Base-by-base conservation (phyloP, 2,888 invertebrate genomes). In the Tipula helvola region DNA sequence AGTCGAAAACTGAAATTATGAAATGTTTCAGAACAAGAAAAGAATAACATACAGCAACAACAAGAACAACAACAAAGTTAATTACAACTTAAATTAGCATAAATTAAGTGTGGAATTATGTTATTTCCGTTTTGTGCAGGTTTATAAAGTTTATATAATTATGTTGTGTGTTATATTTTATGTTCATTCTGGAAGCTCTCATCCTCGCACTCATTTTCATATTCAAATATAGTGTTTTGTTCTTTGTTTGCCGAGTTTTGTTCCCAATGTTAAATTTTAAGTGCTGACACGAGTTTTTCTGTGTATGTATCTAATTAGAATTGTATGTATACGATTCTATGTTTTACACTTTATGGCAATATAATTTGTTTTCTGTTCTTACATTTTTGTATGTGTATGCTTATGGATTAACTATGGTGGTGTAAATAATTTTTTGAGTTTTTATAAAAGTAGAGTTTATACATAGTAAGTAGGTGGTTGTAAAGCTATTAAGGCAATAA, bases 31-130 rank as follows among this genome's bases (percentile, higher is more conserved):
- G n/a, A 52, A 52, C 13, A 52, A 52, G 52, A 16, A 52, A 52
- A 13, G 10, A 28, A 10, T 10, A 71, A 71, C 28, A 71, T 71
- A 71, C 4, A 44, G 28, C 7, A 39, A 16, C 16, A 16, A 71
- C 18, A 71, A 71, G 12, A 71, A 71, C 28, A 71, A 71, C 71
- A 71, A 71, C 5, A 71, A 71, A 71, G 71, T 71, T 71, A 71
- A 71, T 71, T 71, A 71, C 71, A 71, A 71, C 71, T 71, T 71
- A 71, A 71, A 71, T 71, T 71, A 71, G 71, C 71, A 71, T 71
- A 71, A 71, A 71, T 71, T 71, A 71, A 71, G 71, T 71, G 71
- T 71, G 71, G 71, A 71, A 71, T 71, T 71, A 71, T 71, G 71
- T 71, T 71, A 71, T 71, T 28, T 71, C 71, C 71, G 71, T 71